Base-by-base conservation (phyloP, 92 coral and sea anemone species). In the Palythoa grandiflora region DNA sequence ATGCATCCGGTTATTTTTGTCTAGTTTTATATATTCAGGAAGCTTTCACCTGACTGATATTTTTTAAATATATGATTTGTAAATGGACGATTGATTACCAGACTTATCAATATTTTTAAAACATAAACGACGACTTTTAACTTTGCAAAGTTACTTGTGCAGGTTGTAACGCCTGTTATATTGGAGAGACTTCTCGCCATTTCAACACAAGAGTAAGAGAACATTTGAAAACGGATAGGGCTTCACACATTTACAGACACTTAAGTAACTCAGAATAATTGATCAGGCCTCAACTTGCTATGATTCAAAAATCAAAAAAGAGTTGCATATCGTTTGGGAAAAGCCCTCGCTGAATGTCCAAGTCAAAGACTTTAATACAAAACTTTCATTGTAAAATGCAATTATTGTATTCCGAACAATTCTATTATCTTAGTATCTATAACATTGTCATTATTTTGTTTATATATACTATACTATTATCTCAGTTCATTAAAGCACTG, bases 31-130 rank as follows among this genome's bases (percentile, higher is more conserved):
- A 60, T 61, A 61, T 61, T 61, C 68, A 61, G 21, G 68, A 61
- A 61, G 68, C 68, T 61, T 61, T 61, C n/a, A 61, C 68, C 68
- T 61, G 68, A 61, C 68, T 61, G 68, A 61, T 61, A 61, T 61
- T 61, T 61, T 61, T 61, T 61, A 61, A 61, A 61, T 15, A 61
- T 61, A 61, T 61, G 68, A 61, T 61, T 61, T 61, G 68, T 61
- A 61, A 17, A 61, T 57, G 65, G 65, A 57, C 65, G 65, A 57
- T 57, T 57, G 65, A 57, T 57, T 57, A 57, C 65, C 15, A 57
- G 65, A 57, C 65, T 57, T 57, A 57, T 57, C 65, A 9, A 57
- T 57, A 44, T 44, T 44, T 44, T 44, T 44, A 44, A 44, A 44
- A 44, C 48, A 44, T 44, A 44, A 44, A 44, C 48, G 48, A 44